phyloP scores from a whole-genome alignment of 2,888 invertebrate genomes.

The Heteromyza rotundicornis region DNA sequence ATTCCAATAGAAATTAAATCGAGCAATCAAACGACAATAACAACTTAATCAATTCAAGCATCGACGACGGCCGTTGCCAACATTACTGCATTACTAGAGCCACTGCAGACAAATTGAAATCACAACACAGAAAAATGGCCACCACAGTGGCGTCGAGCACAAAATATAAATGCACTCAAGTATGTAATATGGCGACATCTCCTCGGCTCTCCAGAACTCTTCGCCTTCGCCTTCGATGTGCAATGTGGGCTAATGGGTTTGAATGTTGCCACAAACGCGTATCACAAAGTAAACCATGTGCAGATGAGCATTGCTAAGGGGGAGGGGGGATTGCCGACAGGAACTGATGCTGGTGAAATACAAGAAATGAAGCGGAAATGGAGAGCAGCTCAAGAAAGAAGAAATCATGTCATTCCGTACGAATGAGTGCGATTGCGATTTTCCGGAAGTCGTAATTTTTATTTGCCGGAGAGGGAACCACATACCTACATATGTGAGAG shows the following conservation, averaged over 20 bases:
- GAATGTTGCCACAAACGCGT: neutral
- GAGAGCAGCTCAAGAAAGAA: constrained; percentile 17
- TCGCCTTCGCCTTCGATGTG: neutral
- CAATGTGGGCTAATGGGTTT: neutral
- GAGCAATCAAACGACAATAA: constrained; percentile 52
- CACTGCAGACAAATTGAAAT: constrained; percentile 49
- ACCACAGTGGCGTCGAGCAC: constrained; percentile 24
- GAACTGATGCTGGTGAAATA: no score
- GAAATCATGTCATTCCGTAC: constrained; percentile 17
- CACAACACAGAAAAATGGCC: constrained; percentile 40
- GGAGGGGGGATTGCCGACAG: neutral
- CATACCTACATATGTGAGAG: no score
- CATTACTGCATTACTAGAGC: no score
- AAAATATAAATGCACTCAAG: constrained; percentile 47
- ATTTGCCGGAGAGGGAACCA: no score
- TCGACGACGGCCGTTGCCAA: neutral
- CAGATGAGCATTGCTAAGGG: no score
- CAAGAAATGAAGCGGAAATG: constrained; percentile 26
- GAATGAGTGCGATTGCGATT: neutral
- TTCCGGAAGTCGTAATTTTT: neutral
- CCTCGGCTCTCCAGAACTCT: no score
- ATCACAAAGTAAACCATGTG: neutral
- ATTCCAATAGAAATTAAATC: constrained; percentile 41
- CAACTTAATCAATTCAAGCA: constrained; percentile 46
- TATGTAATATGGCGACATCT: constrained; percentile 43